Conservation (phyloP, 2,113 vertebrate species). For the Planiliza haematocheilus region DNA sequence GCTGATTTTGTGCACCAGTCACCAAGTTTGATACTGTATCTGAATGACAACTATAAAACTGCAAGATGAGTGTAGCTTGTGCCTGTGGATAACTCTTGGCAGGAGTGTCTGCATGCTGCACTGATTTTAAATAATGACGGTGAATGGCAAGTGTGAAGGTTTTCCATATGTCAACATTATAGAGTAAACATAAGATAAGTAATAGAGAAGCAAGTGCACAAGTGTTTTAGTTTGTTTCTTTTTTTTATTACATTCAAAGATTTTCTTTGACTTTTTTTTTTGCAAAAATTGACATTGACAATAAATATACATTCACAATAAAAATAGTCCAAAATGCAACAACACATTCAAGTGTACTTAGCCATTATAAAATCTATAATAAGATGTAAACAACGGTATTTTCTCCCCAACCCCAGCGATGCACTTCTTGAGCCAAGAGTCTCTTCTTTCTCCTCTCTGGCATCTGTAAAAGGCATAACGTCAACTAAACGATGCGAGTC, state of each 20-base stretch:
- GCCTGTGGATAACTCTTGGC: no score
- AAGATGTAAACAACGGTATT: constrained; percentile 78
- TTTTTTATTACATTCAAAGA: constrained; percentile 53
- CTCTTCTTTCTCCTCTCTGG: constrained; percentile 21
- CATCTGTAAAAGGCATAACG: constrained; percentile 63
- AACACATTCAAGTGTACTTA: constrained; percentile 76
- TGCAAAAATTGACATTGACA: constrained; percentile 67
- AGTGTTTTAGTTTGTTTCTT: background rate
- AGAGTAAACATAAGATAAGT: background rate
- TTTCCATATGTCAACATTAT: background rate
- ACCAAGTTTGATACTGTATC: background rate
- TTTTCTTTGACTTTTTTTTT: constrained; percentile 43
- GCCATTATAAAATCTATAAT: constrained; percentile 62
- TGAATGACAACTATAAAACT: background rate
- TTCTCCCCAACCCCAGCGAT: constrained; percentile 18
- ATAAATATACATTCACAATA: constrained; percentile 83
- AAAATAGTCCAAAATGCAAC: constrained; percentile 73
- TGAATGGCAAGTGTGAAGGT: background rate
- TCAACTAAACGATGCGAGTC: constrained; percentile 63
- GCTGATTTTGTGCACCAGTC: background rate
- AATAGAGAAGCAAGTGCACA: constrained; percentile 5
- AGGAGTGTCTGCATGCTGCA: no score
- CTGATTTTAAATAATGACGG: background rate
- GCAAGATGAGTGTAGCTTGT: background rate
- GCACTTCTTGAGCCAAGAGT: constrained; percentile 37